Conservation (phyloP, 2,888 invertebrate genomes). For the Crepidodera aurea region DNA sequence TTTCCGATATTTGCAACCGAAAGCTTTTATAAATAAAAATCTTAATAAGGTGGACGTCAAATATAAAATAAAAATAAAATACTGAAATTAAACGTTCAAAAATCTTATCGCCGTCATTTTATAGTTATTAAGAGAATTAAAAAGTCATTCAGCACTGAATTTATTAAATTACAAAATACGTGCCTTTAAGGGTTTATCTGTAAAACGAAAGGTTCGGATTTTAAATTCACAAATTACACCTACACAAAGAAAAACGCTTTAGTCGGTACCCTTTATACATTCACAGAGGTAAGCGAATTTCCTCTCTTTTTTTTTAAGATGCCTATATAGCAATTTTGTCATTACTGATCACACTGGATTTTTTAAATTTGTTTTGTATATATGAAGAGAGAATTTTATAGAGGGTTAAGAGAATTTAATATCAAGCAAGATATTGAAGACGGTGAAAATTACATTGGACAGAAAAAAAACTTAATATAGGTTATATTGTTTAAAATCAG, state of each 20-base stretch:
- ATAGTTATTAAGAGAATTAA: slow-evolving; percentile 6
- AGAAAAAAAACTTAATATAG: too few relatives aligned
- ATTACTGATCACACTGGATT: too few relatives aligned
- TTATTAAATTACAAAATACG: slow-evolving; percentile 4
- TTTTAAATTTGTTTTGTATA: too few relatives aligned
- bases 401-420: too few relatives aligned
- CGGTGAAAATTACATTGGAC: too few relatives aligned
- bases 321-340: too few relatives aligned
- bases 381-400: too few relatives aligned
- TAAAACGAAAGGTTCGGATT: slow-evolving; percentile 1
- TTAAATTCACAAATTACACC: slow-evolving; percentile 1
- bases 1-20: slow-evolving; percentile 12
- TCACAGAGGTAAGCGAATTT: too few relatives aligned
- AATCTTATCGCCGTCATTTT: slow-evolving; percentile 4
- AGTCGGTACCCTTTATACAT: too few relatives aligned
- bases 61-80: slow-evolving; percentile 8
- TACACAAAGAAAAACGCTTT: not conserved
- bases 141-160: not conserved
- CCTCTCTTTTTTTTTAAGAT: too few relatives aligned
- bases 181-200: not conserved
- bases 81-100: not conserved
- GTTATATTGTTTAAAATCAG: too few relatives aligned
- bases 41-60: not conserved
- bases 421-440: too few relatives aligned
- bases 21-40: slow-evolving; percentile 3